phyloP scores from a whole-genome alignment of 2,888 invertebrate genomes.

The Cosmia trapezina region DNA sequence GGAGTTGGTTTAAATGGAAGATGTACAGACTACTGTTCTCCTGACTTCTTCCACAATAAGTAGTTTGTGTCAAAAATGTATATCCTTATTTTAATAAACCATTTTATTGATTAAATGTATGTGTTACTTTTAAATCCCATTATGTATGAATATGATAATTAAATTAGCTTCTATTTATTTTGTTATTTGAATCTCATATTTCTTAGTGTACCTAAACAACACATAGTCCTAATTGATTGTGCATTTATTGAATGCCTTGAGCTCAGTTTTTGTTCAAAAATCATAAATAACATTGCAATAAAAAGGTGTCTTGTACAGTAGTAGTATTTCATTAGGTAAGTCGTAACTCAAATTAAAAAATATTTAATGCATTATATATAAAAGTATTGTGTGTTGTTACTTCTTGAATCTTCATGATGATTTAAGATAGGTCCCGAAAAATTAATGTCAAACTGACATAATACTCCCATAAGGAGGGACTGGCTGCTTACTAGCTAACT shows the following conservation, averaged over 20 bases:
- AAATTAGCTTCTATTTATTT: slow-evolving; percentile 29
- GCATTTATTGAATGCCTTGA: not conserved
- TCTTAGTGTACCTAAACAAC: not conserved
- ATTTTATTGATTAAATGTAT: slow-evolving; percentile 6
- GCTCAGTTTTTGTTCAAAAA: not conserved
- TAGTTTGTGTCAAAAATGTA: slow-evolving; percentile 16
- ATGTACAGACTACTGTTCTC: slow-evolving; percentile 18
- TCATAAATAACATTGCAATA: not conserved
- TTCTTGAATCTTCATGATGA: not conserved
- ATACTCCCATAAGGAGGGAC: not conserved
- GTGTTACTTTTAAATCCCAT: slow-evolving; percentile 24
- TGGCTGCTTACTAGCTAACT: not conserved
- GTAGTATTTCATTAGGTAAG: not conserved
- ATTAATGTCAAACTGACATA: not conserved
- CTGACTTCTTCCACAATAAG: slow-evolving; percentile 21
- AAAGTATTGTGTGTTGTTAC: not conserved
- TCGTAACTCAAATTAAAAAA: not conserved
- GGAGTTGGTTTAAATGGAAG: not conserved
- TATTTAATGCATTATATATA: not conserved
- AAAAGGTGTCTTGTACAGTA: not conserved
- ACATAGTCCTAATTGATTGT: slow-evolving; percentile 1
- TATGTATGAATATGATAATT: slow-evolving; percentile 28
- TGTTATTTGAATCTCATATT: slow-evolving; percentile 28
- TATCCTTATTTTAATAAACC: too few relatives aligned
- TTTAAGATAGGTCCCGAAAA: not conserved